These are phyloP conservation scores for Copidosoma floridanum DNA, from an alignment of 1,140 invertebrate species.

Conservation along the genomic window DNA sequence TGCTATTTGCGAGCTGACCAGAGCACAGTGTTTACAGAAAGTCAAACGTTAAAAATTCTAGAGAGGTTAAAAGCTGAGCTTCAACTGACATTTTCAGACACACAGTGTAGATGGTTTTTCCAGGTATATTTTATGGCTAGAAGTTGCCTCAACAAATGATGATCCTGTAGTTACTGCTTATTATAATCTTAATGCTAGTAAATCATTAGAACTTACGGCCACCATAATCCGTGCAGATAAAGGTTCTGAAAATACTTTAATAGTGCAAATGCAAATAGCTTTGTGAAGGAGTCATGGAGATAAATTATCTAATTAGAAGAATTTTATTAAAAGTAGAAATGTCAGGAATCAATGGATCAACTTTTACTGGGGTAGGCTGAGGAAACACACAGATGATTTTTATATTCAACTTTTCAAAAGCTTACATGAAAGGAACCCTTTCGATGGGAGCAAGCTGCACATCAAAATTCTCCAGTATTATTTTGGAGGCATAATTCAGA, in stretches of 20 bases:
- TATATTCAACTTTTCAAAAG: constrained; percentile 18
- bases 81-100: too few relatives aligned
- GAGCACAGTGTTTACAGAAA: too few relatives aligned
- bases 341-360: background rate
- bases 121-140: background rate
- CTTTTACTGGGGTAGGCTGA: constrained; percentile 9
- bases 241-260: background rate
- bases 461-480: constrained; percentile 10
- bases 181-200: background rate
- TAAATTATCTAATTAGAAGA: background rate
- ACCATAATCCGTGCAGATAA: background rate
- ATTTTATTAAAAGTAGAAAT: background rate
- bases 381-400: constrained; percentile 1
- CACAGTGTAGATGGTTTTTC: background rate
- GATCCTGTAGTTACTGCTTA: background rate
- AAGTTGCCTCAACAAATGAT: background rate
- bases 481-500: constrained; percentile 6
- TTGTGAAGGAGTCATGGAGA: background rate
- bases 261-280: background rate
- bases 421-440: background rate
- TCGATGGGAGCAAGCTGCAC: constrained; percentile 6
- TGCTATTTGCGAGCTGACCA: too few relatives aligned
- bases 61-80: too few relatives aligned
- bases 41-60: too few relatives aligned
- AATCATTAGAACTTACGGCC: background rate